Evolutionary conservation across 2,797 vertebrate species (phyloP).

Genomic region (Oceanodroma leucorhoa): DNA sequence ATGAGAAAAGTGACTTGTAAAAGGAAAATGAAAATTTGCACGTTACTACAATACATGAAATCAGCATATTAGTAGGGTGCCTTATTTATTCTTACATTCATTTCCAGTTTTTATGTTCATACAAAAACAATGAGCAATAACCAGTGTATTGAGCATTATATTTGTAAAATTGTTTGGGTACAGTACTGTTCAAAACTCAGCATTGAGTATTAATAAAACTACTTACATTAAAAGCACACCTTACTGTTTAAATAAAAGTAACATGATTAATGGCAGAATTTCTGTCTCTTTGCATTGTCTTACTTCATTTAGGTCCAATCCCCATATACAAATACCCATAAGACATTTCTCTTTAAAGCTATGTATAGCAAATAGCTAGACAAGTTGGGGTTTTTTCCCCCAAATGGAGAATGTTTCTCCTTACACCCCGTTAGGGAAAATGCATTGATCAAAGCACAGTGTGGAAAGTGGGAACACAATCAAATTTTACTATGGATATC

Average conservation of each 20-base stretch:
- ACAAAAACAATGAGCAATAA: slow-evolving; percentile 39
- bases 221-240: neutral
- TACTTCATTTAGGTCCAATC: neutral
- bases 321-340: neutral
- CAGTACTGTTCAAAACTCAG: slow-evolving; percentile 13
- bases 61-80: neutral
- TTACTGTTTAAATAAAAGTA: slow-evolving; percentile 31
- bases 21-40: neutral
- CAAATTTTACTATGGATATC: neutral
- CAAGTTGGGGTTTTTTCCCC: accelerated
- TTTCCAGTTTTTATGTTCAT: neutral
- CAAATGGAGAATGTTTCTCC: neutral
- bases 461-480: neutral
- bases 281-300: neutral
- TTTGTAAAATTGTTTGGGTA: slow-evolving; percentile 7
- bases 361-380: neutral
- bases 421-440: neutral
- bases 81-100: slow-evolving; percentile 35
- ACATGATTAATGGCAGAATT: neutral
- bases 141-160: neutral
- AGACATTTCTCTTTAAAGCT: neutral
- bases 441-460: neutral
- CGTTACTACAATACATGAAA: neutral
- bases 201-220: neutral
- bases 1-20: neutral